These are phyloP conservation scores for Chondrosia reniformis DNA, from an alignment of 37 sponge, comb jelly and placozoan genomes.

Conservation along the genomic window DNA sequence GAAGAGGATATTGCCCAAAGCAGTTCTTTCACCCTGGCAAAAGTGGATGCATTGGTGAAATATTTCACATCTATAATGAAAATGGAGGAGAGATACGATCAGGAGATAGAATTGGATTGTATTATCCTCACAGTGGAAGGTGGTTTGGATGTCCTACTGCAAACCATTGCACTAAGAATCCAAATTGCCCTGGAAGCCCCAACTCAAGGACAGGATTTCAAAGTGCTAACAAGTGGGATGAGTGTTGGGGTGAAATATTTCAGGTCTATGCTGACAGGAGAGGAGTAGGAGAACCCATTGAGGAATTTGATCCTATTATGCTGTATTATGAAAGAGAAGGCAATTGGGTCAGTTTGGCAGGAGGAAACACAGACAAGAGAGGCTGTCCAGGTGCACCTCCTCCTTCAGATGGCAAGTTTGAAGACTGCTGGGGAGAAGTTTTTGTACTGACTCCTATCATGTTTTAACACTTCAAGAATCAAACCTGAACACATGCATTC, in stretches of 20 bases:
- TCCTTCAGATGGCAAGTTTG: not conserved
- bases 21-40: not conserved
- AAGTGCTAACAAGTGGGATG: not conserved
- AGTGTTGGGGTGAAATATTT: not conserved
- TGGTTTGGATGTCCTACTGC: slow-evolving; percentile 3
- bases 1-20: not conserved
- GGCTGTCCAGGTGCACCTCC: not conserved
- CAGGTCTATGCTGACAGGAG: not conserved
- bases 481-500: no score
- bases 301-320: not conserved
- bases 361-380: no score
- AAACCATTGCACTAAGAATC: not conserved
- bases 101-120: slow-evolving; percentile 3
- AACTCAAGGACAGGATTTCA: not conserved
- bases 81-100: not conserved
- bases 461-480: slow-evolving; percentile 1
- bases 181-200: slow-evolving; percentile 10
- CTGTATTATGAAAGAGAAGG: not conserved
- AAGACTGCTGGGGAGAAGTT: not conserved
- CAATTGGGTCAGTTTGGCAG: not conserved
- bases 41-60: not conserved
- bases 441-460: not conserved
- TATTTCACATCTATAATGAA: no score
- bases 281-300: not conserved
- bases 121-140: not conserved